These are phyloP conservation scores for Psettodes erumei DNA, from an alignment of 2,113 vertebrate genomes.

Conservation along the genomic window DNA sequence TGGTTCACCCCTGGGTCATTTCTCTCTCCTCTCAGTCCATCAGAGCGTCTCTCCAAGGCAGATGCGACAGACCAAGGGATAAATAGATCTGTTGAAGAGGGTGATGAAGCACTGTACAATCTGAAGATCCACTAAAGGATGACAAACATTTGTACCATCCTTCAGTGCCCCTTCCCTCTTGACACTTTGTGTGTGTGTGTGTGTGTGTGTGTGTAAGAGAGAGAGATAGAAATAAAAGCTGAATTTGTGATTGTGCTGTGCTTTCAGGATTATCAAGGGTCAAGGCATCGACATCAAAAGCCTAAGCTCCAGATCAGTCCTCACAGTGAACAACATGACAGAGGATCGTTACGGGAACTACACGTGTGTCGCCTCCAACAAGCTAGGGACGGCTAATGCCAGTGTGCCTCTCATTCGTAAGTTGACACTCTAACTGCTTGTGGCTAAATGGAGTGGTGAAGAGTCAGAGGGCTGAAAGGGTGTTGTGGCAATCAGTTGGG, in stretches of 20 bases:
- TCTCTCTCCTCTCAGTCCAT: conserved; percentile 61
- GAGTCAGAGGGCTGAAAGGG: conserved; percentile 41
- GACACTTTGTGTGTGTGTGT: conserved; percentile 7
- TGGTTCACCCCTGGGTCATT: conserved; percentile 63
- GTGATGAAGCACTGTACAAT: conserved; percentile 47
- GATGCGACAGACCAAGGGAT: conserved; percentile 23
- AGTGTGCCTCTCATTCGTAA: conserved; percentile 98
- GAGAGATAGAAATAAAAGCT: conserved; percentile 29
- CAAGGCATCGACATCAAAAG: conserved; percentile 97
- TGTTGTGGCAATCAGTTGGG: conserved; percentile 36
- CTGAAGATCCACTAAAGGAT: conserved; percentile 50
- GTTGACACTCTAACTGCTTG: conserved; percentile 78
- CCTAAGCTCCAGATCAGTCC: conserved; percentile 95
- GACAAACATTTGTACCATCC: conserved; percentile 55
- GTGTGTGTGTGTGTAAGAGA: neutral
- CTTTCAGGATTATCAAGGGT: conserved; percentile 92
- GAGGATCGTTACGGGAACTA: conserved; percentile 99
- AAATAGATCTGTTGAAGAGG: conserved; percentile 66
- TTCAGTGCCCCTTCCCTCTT: conserved; percentile 12
- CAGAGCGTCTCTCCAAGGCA: conserved; percentile 49
- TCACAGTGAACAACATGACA: conserved; percentile 97
- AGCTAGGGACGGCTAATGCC: conserved; percentile 93
- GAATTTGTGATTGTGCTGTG: conserved; percentile 46
- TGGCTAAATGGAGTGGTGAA: conserved; percentile 55
- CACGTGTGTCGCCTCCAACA: conserved; percentile 97